Percentiles rank a stretch among this genome's conserved stretches.
phyloP scores from a whole-genome alignment of 2,888 invertebrate species.

The Aspidapion aeneum region DNA sequence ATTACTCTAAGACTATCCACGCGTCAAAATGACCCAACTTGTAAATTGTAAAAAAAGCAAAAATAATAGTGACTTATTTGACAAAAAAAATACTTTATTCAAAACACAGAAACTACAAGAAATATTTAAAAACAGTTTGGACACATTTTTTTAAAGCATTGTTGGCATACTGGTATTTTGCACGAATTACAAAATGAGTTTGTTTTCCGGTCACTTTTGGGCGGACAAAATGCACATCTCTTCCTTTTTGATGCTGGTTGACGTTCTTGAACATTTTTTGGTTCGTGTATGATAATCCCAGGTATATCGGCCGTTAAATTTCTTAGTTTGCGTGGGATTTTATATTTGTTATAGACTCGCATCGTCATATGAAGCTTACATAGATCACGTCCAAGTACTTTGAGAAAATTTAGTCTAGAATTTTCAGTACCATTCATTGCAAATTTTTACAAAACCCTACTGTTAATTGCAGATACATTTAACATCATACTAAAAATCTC shows the following conservation, averaged over 20 bases:
- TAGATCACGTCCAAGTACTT: constrained; percentile 10
- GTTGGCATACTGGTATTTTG: constrained; percentile 8
- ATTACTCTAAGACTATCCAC: constrained; percentile 7
- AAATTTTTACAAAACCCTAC: constrained; percentile 18
- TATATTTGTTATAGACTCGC: constrained; percentile 6
- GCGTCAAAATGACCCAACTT: constrained; percentile 9
- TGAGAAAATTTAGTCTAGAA: constrained; percentile 12
- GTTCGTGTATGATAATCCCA: background rate
- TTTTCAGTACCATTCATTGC: constrained; percentile 13
- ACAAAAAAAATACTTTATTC: constrained; percentile 2
- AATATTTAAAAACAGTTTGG: constrained; percentile 7
- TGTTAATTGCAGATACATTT: constrained; percentile 17
- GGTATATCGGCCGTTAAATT: background rate
- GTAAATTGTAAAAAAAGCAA: background rate
- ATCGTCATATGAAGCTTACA: constrained; percentile 8
- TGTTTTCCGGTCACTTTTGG: constrained; percentile 11
- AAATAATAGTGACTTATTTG: constrained; percentile 2
- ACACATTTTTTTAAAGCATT: constrained; percentile 6
- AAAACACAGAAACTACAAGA: background rate
- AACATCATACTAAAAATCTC: constrained; percentile 27
- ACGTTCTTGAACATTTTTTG: constrained; percentile 2
- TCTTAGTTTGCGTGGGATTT: background rate
- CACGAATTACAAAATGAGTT: constrained; percentile 7
- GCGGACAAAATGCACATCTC: constrained; percentile 11
- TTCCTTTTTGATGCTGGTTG: constrained; percentile 12